Evolutionary conservation across 2,113 vertebrate species (phyloP).

Genomic region (Maccullochella peelii): DNA sequence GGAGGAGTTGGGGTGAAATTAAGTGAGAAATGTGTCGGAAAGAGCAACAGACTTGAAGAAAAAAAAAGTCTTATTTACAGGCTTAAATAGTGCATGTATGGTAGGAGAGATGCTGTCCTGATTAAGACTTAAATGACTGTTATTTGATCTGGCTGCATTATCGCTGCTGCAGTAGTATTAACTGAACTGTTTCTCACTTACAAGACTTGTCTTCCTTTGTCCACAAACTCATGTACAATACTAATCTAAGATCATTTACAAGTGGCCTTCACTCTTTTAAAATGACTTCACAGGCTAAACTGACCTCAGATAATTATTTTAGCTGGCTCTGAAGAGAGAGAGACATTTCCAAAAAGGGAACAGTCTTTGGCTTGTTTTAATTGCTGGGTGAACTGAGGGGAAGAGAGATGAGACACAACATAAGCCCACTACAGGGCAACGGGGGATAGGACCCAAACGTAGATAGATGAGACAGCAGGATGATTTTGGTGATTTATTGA

Average conservation of each 20-base stretch:
- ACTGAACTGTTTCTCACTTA: background rate
- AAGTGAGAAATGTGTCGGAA: background rate
- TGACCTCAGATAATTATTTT: background rate
- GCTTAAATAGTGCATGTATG: background rate
- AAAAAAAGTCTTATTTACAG: background rate
- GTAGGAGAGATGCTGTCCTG: background rate
- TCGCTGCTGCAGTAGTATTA: too few species aligned
- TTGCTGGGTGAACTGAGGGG: background rate
- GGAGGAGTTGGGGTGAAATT: background rate
- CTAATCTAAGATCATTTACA: background rate
- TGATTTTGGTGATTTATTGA: too few species aligned
- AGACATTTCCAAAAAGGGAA: background rate
- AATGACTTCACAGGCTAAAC: background rate
- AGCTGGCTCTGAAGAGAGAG: background rate
- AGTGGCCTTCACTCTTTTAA: background rate
- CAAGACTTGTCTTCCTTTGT: background rate
- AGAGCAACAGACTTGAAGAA: background rate
- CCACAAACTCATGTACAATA: background rate
- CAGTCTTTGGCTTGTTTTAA: background rate
- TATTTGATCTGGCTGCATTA: background rate
- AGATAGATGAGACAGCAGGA: too few species aligned
- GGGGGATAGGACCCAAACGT: too few species aligned
- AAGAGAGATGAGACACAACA: background rate
- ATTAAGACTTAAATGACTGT: slow-evolving; percentile 5
- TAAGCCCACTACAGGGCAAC: background rate